These are phyloP conservation scores for Zygothrica quintamaculata DNA, from an alignment of 2,888 invertebrate genomes.

Conservation along the genomic window DNA sequence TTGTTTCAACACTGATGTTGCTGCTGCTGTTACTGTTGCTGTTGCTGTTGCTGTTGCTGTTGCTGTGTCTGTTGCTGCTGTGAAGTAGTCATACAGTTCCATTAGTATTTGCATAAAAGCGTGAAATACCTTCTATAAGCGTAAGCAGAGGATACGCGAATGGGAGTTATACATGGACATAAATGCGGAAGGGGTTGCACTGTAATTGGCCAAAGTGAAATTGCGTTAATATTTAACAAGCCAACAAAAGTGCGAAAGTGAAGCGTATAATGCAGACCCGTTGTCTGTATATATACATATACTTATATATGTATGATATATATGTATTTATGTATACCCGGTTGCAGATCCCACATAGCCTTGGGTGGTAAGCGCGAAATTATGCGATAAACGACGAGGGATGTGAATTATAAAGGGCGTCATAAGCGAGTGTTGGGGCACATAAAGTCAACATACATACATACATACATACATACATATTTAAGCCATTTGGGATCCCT, in stretches of 20 bases:
- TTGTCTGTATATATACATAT: not conserved
- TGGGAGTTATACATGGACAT: constrained; percentile 17
- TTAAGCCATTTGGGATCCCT: constrained; percentile 12
- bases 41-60: not conserved
- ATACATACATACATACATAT: not conserved
- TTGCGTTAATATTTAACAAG: constrained; percentile 80
- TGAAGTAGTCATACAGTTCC: constrained; percentile 11
- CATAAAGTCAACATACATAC: not conserved
- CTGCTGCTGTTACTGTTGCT: not conserved
- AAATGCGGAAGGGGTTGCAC: constrained; percentile 57
- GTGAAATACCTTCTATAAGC: not conserved
- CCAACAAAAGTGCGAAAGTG: constrained; percentile 60
- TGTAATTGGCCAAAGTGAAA: constrained; percentile 77
- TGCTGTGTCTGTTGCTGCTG: not conserved
- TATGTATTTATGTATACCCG: constrained; percentile 27
- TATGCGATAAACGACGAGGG: constrained; percentile 43
- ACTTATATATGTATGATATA: no score
- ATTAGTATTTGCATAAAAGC: constrained; percentile 68
- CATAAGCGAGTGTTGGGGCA: constrained; percentile 1
- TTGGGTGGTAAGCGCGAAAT: constrained; percentile 46
- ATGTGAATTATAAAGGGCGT: constrained; percentile 21
- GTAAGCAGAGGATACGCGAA: constrained; percentile 7
- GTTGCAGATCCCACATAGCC: constrained; percentile 20
- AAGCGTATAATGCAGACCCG: constrained; percentile 39
- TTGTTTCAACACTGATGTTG: not conserved